A percentile compares a stretch with the other conserved stretches of the same genome.
These are phyloP conservation scores for Seriola dumerili DNA, from an alignment of 2,113 vertebrate genomes.

Conservation along the genomic window DNA sequence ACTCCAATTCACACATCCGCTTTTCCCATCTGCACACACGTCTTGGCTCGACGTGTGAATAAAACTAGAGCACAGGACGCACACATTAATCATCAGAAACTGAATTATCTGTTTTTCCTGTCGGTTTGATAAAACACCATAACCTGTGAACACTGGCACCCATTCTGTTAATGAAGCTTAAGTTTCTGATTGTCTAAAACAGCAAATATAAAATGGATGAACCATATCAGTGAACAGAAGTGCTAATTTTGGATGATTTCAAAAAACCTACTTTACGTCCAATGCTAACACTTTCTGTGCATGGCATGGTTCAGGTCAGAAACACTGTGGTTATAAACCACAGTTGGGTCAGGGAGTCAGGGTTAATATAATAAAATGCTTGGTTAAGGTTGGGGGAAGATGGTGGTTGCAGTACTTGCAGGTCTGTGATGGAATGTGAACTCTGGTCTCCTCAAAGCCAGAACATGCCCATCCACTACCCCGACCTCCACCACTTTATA, in stretches of 20 bases:
- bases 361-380: not conserved
- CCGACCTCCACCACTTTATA: too few relatives aligned
- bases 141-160: not conserved
- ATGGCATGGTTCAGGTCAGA: not conserved
- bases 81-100: not conserved
- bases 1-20: constrained; percentile 43
- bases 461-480: too few relatives aligned
- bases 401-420: not conserved
- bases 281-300: not conserved
- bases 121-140: not conserved
- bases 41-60: constrained; percentile 11
- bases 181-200: not conserved
- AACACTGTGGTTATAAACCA: not conserved
- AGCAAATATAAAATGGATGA: not conserved
- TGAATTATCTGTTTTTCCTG: not conserved
- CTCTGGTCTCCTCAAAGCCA: too few relatives aligned
- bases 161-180: not conserved
- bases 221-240: not conserved
- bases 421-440: not conserved
- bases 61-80: not conserved
- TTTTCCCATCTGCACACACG: constrained; percentile 50
- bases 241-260: not conserved
- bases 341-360: not conserved
- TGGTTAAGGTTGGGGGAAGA: not conserved
- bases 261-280: too few relatives aligned